Evolutionary conservation across 1,140 invertebrate species (phyloP), one percentile per base, ranked within the genome.

Genomic region (Bombus difficillimus): DNA sequence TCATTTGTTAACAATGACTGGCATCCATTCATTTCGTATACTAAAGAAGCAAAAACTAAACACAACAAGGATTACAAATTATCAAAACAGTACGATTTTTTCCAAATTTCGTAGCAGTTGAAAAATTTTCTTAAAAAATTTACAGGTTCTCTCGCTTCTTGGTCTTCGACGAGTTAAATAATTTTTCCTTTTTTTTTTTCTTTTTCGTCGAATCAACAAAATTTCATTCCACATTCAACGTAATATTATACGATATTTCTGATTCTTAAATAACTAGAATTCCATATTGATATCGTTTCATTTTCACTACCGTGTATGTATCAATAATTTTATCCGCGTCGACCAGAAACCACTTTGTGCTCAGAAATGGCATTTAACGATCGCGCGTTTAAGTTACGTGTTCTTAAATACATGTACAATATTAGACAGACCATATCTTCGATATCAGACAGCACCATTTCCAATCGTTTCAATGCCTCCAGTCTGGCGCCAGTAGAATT

Each of bases 381-480:
- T 41, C 74, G 28, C 37, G 34, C 28, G 34, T 59, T 13, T 39
- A 66, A 83, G 43, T 78, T 78, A 78, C 57, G 37, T 64, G n/a
- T 83, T 78, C 64, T 83, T 78, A 83, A 83, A 69, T 34, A 47
- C 37, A 62, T 47, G 10, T 76, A 43, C 59, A 78, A 59, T 83
- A 83, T 83, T 57, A 57, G 43, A 77, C 62, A 69, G 43, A 59
- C 47, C n/a, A 68, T 83, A 77, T 77, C 73, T 39, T 68, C 43
- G 81, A 53, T 53, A 68, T 83, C 64, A 34, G 64, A 22, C 39
- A 3, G 71, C 32, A 25, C 64, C 43, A 78, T 82, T 79, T 91
- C 88, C 75, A 88, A 81, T 86, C 91, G 68, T 87, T 77, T 75
- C 77, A 87, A 86, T 87, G 88, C 81, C 85, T 85, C 76, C 85